These are phyloP conservation scores for Paramisgurnus dabryanus DNA, from an alignment of 2,113 vertebrate genomes.

Conservation along the genomic window DNA sequence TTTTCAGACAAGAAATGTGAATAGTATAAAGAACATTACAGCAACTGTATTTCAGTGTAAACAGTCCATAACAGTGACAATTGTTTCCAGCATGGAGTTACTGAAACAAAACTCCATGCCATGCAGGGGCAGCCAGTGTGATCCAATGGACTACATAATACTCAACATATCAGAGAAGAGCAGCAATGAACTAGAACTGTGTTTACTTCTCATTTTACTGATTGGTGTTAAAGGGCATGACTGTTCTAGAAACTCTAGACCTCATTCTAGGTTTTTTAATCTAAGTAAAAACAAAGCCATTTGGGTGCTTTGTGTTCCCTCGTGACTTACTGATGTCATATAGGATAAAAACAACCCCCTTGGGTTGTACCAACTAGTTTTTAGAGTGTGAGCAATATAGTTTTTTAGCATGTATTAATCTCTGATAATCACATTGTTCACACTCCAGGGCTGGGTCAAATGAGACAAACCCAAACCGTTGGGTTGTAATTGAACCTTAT, in stretches of 20 bases:
- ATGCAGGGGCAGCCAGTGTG: not conserved
- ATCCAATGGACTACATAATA: conserved; percentile 24
- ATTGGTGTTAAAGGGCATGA: not conserved
- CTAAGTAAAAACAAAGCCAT: too few relatives aligned
- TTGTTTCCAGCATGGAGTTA: conserved; percentile 45
- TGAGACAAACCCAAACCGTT: too few relatives aligned
- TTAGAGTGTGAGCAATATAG: too few relatives aligned
- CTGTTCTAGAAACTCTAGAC: not conserved
- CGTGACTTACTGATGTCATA: not conserved
- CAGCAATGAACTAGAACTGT: conserved; percentile 8
- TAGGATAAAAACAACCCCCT: not conserved
- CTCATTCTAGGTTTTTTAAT: too few relatives aligned
- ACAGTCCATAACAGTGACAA: conserved; percentile 37
- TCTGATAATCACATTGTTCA: too few relatives aligned
- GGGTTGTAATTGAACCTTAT: too few relatives aligned
- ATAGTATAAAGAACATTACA: conserved; percentile 10
- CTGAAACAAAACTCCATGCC: conserved; percentile 20
- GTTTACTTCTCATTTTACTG: not conserved
- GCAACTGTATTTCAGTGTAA: conserved; percentile 34
- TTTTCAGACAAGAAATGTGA: conserved; percentile 30
- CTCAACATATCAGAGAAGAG: not conserved
- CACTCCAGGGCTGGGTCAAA: too few relatives aligned
- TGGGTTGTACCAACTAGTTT: too few relatives aligned
- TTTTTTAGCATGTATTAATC: too few relatives aligned
- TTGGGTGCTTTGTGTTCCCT: too few relatives aligned